Conservation (phyloP, 2,888 invertebrate genomes). For the Rhaphigaster nebulosa region DNA sequence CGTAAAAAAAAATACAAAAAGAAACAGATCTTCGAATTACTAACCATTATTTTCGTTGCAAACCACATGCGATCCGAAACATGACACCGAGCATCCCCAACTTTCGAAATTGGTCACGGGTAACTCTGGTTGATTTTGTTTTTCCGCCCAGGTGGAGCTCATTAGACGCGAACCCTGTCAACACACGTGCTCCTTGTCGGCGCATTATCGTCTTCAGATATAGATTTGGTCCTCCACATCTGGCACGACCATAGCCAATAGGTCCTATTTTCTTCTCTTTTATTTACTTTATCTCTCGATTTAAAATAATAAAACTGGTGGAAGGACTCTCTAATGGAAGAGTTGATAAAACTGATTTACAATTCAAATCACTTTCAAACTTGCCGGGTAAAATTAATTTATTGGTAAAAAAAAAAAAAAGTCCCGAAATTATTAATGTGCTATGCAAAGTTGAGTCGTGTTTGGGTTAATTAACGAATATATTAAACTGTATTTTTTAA, state of each 20-base stretch:
- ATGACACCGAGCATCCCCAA: not conserved
- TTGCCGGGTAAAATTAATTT: constrained; percentile 27
- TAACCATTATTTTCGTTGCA: not conserved
- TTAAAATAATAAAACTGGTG: constrained; percentile 8
- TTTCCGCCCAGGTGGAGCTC: constrained; percentile 33
- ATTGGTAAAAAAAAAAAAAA: constrained; percentile 11
- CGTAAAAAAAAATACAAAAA: not conserved
- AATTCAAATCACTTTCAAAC: constrained; percentile 32
- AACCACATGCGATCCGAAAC: not conserved
- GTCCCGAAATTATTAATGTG: constrained; percentile 37
- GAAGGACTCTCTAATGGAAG: constrained; percentile 19
- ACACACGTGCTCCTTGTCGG: constrained; percentile 29
- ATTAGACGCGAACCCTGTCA: not conserved
- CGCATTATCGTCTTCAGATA: constrained; percentile 33
- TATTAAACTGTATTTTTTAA: constrained; percentile 5
- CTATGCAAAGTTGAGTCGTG: constrained; percentile 5
- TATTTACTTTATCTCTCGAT: constrained; percentile 12
- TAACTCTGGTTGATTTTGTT: not conserved
- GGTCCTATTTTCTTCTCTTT: not conserved
- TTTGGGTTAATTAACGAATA: constrained; percentile 35
- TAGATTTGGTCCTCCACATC: not conserved
- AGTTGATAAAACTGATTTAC: constrained; percentile 35
- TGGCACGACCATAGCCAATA: not conserved
- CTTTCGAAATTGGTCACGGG: not conserved
- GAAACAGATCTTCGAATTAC: not conserved